Conservation (phyloP, 2,888 invertebrate species). For the Pristionchus entomophagus region DNA sequence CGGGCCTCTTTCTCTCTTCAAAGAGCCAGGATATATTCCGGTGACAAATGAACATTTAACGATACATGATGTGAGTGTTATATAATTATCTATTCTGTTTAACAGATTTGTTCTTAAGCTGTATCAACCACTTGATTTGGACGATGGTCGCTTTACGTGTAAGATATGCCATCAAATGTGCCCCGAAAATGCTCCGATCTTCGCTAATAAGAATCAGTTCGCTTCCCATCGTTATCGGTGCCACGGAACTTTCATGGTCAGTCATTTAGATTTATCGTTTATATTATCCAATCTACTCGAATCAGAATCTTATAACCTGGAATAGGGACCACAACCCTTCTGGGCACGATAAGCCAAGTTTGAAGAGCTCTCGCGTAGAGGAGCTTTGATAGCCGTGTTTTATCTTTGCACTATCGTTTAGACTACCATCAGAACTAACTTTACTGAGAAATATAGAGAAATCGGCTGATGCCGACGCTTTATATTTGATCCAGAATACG, state of each 20-base stretch:
- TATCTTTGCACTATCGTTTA: too few relatives aligned
- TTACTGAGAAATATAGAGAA: too few relatives aligned
- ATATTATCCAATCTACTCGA: not conserved
- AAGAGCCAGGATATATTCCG: not conserved
- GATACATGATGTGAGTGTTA: not conserved
- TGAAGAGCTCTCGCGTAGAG: too few relatives aligned
- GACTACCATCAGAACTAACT: too few relatives aligned
- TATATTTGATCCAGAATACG: too few relatives aligned
- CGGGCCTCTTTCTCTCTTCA: not conserved
- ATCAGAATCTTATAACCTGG: constrained; percentile 23
- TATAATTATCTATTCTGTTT: not conserved
- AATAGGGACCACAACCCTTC: too few relatives aligned
- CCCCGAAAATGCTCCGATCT: not conserved
- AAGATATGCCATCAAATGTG: constrained; percentile 34
- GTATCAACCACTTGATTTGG: constrained; percentile 37
- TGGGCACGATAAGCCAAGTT: too few relatives aligned
- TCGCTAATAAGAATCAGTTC: not conserved
- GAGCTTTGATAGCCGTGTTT: too few relatives aligned
- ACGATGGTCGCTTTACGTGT: constrained; percentile 19
- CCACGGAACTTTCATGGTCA: constrained; percentile 30
- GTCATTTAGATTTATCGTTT: not conserved
- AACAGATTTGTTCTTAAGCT: not conserved
- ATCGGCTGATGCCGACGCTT: too few relatives aligned
- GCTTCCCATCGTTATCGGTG: not conserved
- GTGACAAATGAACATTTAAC: constrained; percentile 3